These are phyloP conservation scores for Sylvietta virens DNA, from an alignment of 2,113 vertebrate species.

Conservation along the genomic window DNA sequence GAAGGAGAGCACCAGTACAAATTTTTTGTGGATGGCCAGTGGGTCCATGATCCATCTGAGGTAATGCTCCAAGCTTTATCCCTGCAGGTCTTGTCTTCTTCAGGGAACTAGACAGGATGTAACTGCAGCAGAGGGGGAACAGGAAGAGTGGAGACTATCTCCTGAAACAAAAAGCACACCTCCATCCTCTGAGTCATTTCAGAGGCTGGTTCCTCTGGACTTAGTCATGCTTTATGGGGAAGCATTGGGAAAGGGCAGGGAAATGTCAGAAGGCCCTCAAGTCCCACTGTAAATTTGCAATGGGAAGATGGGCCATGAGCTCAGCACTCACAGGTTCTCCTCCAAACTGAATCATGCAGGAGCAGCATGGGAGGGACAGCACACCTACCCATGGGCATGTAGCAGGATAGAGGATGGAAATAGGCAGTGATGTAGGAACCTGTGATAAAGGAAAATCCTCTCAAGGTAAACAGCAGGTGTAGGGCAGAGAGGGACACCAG, in stretches of 20 bases:
- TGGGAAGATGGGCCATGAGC: neutral
- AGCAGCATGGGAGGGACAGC: neutral
- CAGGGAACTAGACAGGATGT: neutral
- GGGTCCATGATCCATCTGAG: constrained; percentile 94
- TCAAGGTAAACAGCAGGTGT: neutral
- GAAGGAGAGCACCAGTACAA: constrained; percentile 99
- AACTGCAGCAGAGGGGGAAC: neutral
- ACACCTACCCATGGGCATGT: neutral
- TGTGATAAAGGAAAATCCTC: neutral
- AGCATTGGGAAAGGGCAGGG: neutral
- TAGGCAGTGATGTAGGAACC: neutral
- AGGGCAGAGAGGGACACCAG: neutral
- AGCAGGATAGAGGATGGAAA: neutral
- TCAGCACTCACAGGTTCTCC: neutral
- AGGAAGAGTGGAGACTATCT: neutral
- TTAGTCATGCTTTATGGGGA: neutral
- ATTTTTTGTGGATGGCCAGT: constrained; percentile 98
- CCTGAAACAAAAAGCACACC: neutral
- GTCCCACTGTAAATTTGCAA: neutral
- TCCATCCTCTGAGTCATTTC: neutral
- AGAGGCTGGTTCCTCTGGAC: neutral
- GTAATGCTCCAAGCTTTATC: constrained; percentile 62
- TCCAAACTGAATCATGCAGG: fast-evolving
- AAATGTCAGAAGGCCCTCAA: neutral
- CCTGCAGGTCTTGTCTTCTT: neutral